Base-by-base conservation (phyloP, 2,888 invertebrate species). In the Drosophila longiperda region DNA sequence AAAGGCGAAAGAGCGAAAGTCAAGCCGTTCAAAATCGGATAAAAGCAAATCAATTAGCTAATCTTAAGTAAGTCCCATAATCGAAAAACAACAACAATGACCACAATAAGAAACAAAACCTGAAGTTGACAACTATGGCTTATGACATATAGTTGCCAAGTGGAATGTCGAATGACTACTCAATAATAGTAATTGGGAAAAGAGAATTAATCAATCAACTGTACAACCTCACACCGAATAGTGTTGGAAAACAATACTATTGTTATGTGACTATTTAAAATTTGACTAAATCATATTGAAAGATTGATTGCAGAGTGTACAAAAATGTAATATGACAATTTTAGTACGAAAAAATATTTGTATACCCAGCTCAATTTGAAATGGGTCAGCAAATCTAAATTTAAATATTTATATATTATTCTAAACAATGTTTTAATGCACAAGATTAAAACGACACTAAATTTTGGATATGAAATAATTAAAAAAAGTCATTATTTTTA, bases 31-130 rank as follows among this genome's bases (percentile, higher is more conserved):
- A 55, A 57, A 57, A 38, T 36, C 26, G 55, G 45, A 58, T 70
- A 48, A 68, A 68, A 62, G 62, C 69, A 73, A 76, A 76, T 83
- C 86, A 83, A 83, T 83, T 87, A 85, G 86, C 71, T 73, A 62
- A 69, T 79, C 73, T 70, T 53, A 59, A 48, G 58, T 67, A 60
- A 58, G 54, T 40, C 49, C 50, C 57, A 63, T 53, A 61, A 49
- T 36, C 42, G 34, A 36, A 36, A 36, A 62, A 42, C 29, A 26
- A 36, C 50, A 42, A 26, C 17, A 49, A 4, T 1, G 38, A 50
- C 17, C 45, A 17, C 40, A 34, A 17, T 23, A 45, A 55, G 20
- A 36, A 52, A 63, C 26, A 17, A 12, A 11, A 34, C 8, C 15
- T 20, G 32, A 20, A 53, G 60, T 65, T 68, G 80, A 86, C 80